phyloP scores from a whole-genome alignment of 2,888 invertebrate species.

The Watsonalla binaria region DNA sequence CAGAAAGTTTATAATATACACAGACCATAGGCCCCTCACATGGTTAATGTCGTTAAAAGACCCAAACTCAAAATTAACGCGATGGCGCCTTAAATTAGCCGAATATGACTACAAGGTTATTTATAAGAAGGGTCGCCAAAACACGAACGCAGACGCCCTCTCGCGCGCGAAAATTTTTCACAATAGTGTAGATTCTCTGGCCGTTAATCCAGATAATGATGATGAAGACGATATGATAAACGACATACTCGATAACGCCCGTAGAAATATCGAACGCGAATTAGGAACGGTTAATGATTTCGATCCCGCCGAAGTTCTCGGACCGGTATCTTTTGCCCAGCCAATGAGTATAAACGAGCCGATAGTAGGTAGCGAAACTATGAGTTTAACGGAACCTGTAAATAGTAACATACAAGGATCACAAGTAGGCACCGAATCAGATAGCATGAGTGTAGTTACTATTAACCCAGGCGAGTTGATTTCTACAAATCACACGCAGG shows the following conservation, averaged over 20 bases:
- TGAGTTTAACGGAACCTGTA: no score
- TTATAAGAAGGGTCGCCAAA: conserved; percentile 8
- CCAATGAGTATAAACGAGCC: no score
- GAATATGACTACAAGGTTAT: conserved; percentile 6
- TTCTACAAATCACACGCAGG: neutral
- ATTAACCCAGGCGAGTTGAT: neutral
- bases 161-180: neutral
- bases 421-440: neutral
- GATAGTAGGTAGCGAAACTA: no score
- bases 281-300: neutral
- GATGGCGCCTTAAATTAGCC: conserved; percentile 7
- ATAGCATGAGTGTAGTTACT: neutral
- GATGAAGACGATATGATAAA: neutral
- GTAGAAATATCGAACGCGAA: neutral
- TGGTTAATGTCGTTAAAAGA: conserved; percentile 8
- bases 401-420: neutral
- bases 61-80: conserved; percentile 3
- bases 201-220: neutral
- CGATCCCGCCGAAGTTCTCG: neutral
- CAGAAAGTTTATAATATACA: conserved; percentile 31
- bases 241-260: neutral
- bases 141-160: conserved; percentile 11
- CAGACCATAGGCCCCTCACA: conserved; percentile 35
- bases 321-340: no score
- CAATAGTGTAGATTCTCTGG: no score